Evolutionary conservation across 1,140 invertebrate species (phyloP).

Genomic region (Zaprionus ornatus): DNA sequence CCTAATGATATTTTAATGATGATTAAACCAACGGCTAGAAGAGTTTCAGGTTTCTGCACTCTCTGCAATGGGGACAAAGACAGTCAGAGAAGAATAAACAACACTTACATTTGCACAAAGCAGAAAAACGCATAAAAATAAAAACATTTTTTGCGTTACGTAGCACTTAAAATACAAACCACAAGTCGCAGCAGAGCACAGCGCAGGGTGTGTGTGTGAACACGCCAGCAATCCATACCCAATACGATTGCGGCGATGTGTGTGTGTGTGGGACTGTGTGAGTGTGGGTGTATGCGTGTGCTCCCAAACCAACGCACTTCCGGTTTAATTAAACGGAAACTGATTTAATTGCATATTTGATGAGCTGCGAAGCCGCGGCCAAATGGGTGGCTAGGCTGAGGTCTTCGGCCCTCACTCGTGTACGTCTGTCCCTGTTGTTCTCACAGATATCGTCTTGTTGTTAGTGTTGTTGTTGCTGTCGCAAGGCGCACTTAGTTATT

Average conservation of each 20-base stretch:
- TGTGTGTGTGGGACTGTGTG: constrained; percentile 23
- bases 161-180: constrained; percentile 78
- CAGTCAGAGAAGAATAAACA: neutral
- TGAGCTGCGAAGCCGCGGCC: constrained; percentile 71
- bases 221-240: constrained; percentile 55
- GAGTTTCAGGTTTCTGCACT: neutral
- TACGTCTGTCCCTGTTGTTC: constrained; percentile 36
- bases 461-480: constrained; percentile 29
- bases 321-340: constrained; percentile 84
- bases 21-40: too few species aligned
- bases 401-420: constrained; percentile 11
- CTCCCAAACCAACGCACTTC: constrained; percentile 75
- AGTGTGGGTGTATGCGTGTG: constrained; percentile 29
- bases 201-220: constrained; percentile 7
- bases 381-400: constrained; percentile 59
- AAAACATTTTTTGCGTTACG: constrained; percentile 58
- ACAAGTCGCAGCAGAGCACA: constrained; percentile 32
- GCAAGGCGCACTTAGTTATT: constrained; percentile 68
- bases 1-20: too few species aligned
- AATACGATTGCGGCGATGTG: constrained; percentile 39
- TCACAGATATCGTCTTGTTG: neutral
- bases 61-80: neutral
- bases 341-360: constrained; percentile 84
- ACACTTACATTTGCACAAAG: constrained; percentile 2
- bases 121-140: constrained; percentile 70